Base-by-base conservation (phyloP, 2,888 invertebrate genomes). In the Drosophila picticornis region DNA sequence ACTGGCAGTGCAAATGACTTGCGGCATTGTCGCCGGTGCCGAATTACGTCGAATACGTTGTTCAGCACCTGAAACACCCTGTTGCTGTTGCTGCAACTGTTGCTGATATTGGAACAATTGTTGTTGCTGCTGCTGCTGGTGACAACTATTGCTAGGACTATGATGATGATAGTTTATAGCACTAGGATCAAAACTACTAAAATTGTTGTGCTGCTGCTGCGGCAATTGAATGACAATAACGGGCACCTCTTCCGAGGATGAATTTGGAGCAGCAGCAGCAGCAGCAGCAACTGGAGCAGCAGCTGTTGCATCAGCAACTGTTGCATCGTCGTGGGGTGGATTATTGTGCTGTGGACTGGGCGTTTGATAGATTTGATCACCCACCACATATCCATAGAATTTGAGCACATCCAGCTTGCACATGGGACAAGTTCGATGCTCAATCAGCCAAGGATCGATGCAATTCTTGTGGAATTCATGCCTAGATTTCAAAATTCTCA, bases 361-460 rank as follows among this genome's bases (percentile, higher is more conserved):
- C 32, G 92, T 92, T 87, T 92, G 84, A 77, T 89, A 87, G 61
- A 92, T 91, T 84, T 92, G 91, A 78, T 93, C 93, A 95, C 96
- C 96, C 93, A 96, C 97, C 95, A 97, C 96, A 93, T 96, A 96
- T 79, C 97, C 97, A 91, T 97, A 97, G 92, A 96, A 96, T 91
- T 98, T 97, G 75, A 99, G 95, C 86, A 99, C 98, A 94, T 99
- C 98, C 96, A 97, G 96, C 94, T 98, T 98, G 94, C 98, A 99
- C 98, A 99, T 98, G 13, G 98, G 98, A 93, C 98, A 99, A 38
- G 98, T 98, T 78, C 98, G 95, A 93, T 98, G 98, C 92, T 98
- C 98, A 91, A 99, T 94, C 72, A 99, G 94, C 98, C 98, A 99
- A 25, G 98, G 98, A 94, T 99, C 98, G 91, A 99, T 98, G 94